These are phyloP conservation scores for Chloropsis cyanopogon DNA, from an alignment of 2,113 vertebrate genomes.

Conservation along the genomic window DNA sequence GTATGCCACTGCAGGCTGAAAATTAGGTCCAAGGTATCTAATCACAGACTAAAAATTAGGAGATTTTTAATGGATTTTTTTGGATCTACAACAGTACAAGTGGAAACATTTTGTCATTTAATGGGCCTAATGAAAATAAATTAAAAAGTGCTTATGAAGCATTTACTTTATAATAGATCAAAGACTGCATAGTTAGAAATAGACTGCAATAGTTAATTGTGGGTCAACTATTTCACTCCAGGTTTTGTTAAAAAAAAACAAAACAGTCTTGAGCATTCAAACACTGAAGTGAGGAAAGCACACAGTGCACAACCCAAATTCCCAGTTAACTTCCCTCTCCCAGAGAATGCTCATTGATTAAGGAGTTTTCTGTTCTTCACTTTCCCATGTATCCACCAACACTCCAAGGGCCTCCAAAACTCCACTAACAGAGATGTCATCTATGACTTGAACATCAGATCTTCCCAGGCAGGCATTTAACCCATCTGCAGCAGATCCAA, in stretches of 20 bases:
- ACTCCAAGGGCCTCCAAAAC: background rate
- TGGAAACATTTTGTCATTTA: background rate
- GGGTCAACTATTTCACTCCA: background rate
- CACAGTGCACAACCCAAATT: background rate
- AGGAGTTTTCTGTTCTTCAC: background rate
- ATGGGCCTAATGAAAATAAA: background rate
- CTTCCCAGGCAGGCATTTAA: background rate
- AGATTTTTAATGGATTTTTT: background rate
- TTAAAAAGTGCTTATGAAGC: background rate
- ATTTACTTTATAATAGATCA: background rate
- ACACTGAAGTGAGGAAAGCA: background rate
- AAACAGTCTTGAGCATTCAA: background rate
- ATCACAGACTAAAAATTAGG: background rate
- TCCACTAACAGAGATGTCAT: background rate
- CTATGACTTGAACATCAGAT: background rate
- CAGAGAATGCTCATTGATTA: background rate
- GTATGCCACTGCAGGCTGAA: background rate
- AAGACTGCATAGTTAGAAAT: background rate
- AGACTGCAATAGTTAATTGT: background rate
- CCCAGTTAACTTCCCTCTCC: background rate
- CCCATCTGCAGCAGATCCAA: background rate
- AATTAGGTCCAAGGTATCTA: background rate
- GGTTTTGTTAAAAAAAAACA: background rate
- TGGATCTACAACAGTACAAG: background rate
- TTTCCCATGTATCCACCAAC: background rate